Evolutionary conservation across 2,797 vertebrate species (phyloP).

Genomic region (Enteromius anoplus): DNA sequence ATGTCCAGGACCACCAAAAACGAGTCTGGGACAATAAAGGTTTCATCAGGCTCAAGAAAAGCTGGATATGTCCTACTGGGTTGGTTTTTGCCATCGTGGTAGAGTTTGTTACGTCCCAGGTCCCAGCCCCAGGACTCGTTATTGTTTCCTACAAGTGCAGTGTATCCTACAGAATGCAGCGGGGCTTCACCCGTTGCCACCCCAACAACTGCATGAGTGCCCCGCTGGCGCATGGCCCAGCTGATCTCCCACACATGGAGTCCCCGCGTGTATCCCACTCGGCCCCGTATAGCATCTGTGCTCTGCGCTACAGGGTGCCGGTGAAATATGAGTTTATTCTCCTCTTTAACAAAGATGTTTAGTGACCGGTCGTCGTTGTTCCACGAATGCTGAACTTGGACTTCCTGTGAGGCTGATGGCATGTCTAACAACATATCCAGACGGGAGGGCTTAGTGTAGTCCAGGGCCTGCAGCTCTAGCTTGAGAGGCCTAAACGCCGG

Average conservation of each 20-base stretch:
- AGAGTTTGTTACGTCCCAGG: conserved; percentile 94
- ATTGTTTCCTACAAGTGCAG: conserved; percentile 92
- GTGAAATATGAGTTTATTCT: conserved; percentile 96
- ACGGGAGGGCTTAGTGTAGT: conserved; percentile 91
- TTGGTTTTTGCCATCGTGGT: conserved; percentile 95
- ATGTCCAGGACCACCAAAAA: conserved; percentile 97
- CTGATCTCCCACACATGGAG: conserved; percentile 99
- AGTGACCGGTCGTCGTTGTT: conserved; percentile 96
- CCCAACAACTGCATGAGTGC: conserved; percentile 94
- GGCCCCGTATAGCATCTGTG: conserved; percentile 93
- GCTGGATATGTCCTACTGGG: conserved; percentile 92
- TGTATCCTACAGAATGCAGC: conserved; percentile 95
- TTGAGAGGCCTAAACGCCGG: conserved; percentile 90
- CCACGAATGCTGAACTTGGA: conserved; percentile 93
- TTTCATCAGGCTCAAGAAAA: conserved; percentile 92
- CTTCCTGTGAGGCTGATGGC: conserved; percentile 81
- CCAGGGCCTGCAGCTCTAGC: conserved; percentile 91
- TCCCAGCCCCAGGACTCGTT: conserved; percentile 99
- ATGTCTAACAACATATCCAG: conserved; percentile 96
- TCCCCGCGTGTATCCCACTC: conserved; percentile 93
- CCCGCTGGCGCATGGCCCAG: conserved; percentile 96
- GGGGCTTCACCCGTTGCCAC: conserved; percentile 91
- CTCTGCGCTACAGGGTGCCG: conserved; percentile 98
- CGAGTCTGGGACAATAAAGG: conserved; percentile 95
- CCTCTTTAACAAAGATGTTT: conserved; percentile 98